Evolutionary conservation across 2,113 vertebrate species (phyloP), one percentile per base, ranked within the genome.

Genomic region (Corapipo altera): DNA sequence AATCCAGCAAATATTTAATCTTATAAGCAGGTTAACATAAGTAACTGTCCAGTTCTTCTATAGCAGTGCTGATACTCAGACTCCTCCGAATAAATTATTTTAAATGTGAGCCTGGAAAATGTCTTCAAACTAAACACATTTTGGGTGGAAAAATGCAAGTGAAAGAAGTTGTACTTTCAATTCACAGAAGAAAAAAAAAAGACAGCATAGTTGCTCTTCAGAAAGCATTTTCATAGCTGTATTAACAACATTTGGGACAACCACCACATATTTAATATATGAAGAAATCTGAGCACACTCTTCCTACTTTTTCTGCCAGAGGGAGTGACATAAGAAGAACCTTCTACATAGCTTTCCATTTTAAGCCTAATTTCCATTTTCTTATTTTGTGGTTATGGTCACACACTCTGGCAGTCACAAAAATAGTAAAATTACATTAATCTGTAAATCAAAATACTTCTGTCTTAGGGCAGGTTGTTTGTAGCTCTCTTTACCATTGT

Each of bases 291-390:
- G 41, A 96, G 52, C n/a, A 83, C 41, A 66, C 44, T 64, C 78
- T 93, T 94, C 88, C 72, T 94, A 72, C 32, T 90, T 94, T 80
- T 91, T 71, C 65, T 96, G 75, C 72, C 88, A 84, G 75, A 80
- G 35, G 19, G 85, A 92, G 43, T 94, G 79, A 86, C 61, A 57
- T 85, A 95, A 93, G 71, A 96, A 85, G 78, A 95, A 91, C 43
- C 33, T 55, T 95, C 54, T 55, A 87, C 74, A 91, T 48, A 94
- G 78, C 46, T 96, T 97, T 95, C 92, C 78, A 80, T 94, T 92
- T 95, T 77, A 88, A 96, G 92, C 46, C 35, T 76, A 17, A 88
- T 91, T 96, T 90, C 85, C 82, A 88, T 85, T 93, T 84, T 87
- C 62, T 87, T 81, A 80, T 74, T 91, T 94, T 91, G 62, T 91